Percentiles rank a stretch among this genome's conserved stretches.
Conservation (phyloP, 92 coral and sea anemone genomes). For the Phymanthus crucifer region DNA sequence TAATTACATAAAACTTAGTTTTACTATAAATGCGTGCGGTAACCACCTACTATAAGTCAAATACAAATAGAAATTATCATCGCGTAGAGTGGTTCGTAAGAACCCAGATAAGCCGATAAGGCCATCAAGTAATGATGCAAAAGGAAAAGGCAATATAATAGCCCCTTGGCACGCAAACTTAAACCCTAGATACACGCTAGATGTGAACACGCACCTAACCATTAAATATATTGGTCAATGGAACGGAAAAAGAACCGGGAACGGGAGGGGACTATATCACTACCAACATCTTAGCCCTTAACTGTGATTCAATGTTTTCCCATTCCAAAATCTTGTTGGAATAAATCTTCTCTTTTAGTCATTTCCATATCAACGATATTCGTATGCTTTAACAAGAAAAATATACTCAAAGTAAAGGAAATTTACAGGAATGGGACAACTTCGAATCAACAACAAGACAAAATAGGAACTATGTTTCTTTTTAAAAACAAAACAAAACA, state of each 20-base stretch:
- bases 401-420: no score
- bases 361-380: no score
- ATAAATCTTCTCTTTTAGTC: no score
- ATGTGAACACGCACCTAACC: not conserved
- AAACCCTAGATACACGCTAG: not conserved
- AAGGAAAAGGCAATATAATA: not conserved
- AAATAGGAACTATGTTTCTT: no score
- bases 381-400: no score
- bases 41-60: not conserved
- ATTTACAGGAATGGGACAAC: no score
- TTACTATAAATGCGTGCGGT: not conserved
- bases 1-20: not conserved
- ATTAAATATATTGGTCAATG: not conserved
- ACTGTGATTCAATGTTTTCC: no score
- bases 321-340: no score
- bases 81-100: not conserved
- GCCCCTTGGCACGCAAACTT: not conserved
- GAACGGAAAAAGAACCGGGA: no score
- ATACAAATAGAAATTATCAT: not conserved
- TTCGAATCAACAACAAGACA: no score
- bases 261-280: no score
- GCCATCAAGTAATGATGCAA: not conserved
- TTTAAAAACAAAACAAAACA: not conserved
- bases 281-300: no score
- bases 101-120: not conserved